Conservation (phyloP, 2,797 vertebrate species). For the Epinephelus awoara region DNA sequence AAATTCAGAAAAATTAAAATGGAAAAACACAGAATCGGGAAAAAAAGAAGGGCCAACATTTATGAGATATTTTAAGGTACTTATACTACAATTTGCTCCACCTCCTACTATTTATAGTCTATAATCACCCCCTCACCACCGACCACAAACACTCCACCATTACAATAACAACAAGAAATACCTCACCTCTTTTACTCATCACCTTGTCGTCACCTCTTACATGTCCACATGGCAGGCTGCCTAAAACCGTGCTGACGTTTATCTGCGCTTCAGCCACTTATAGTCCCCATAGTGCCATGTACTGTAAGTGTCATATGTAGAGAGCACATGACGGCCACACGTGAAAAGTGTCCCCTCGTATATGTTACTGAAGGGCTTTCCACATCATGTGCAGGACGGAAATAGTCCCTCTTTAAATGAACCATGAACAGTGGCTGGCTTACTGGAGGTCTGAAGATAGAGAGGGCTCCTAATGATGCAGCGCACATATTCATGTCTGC, state of each 20-base stretch:
- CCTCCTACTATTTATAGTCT: slow-evolving; percentile 8
- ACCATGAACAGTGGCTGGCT: slow-evolving; percentile 63
- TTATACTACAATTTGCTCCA: background rate
- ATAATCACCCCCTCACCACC: background rate
- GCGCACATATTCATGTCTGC: slow-evolving; percentile 36
- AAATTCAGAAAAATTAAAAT: too few relatives aligned
- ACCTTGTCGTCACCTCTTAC: slow-evolving; percentile 25
- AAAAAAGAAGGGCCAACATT: too few relatives aligned
- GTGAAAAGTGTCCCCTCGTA: slow-evolving; percentile 45
- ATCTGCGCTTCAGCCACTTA: slow-evolving; percentile 26
- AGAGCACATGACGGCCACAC: slow-evolving; percentile 53
- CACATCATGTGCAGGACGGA: slow-evolving; percentile 64
- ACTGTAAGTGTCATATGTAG: slow-evolving; percentile 47
- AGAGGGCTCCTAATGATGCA: slow-evolving; percentile 57
- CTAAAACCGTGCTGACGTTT: slow-evolving; percentile 15
- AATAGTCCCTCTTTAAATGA: slow-evolving; percentile 75
- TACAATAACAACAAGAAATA: slow-evolving; percentile 14
- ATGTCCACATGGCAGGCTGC: slow-evolving; percentile 12
- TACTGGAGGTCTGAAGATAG: slow-evolving; percentile 52
- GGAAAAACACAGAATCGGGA: too few relatives aligned
- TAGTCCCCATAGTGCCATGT: slow-evolving; percentile 22
- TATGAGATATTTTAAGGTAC: too few relatives aligned
- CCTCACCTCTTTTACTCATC: slow-evolving; percentile 2
- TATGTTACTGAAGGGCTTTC: slow-evolving; percentile 57
- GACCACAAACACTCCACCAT: background rate